phyloP scores from a whole-genome alignment of 2,888 invertebrate genomes.

The Erannis defoliaria region DNA sequence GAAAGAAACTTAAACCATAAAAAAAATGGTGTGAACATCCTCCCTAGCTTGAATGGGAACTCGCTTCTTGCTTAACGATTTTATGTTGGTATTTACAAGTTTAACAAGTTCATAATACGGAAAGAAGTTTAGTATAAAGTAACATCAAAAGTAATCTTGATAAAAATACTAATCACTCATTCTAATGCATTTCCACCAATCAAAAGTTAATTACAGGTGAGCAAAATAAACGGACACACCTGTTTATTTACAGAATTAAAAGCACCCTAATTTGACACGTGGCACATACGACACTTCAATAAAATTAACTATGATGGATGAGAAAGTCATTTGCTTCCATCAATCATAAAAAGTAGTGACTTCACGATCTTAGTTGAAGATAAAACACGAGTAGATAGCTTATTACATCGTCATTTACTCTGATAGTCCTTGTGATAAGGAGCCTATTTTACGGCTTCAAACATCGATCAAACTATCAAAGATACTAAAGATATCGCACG shows the following conservation, averaged over 20 bases:
- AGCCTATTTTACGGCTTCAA: too few relatives aligned
- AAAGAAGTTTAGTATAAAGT: too few relatives aligned
- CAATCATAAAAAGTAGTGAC: slow-evolving; percentile 76
- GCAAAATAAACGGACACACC: slow-evolving; percentile 58
- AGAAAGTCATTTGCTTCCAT: slow-evolving; percentile 72
- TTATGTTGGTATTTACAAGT: too few relatives aligned
- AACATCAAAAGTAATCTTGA: background rate
- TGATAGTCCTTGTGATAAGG: too few relatives aligned
- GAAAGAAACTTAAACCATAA: too few relatives aligned
- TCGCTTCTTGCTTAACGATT: too few relatives aligned
- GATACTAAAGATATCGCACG: too few relatives aligned
- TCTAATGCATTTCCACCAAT: slow-evolving; percentile 28
- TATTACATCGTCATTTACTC: slow-evolving; percentile 7
- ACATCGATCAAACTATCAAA: too few relatives aligned
- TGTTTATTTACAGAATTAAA: slow-evolving; percentile 56
- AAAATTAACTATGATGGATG: slow-evolving; percentile 85
- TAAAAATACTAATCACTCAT: slow-evolving; percentile 18
- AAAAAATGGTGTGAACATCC: too few relatives aligned
- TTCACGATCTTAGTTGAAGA: slow-evolving; percentile 52
- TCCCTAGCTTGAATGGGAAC: too few relatives aligned
- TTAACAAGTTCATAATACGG: too few relatives aligned
- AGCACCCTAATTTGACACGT: slow-evolving; percentile 68
- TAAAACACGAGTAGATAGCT: slow-evolving; percentile 51
- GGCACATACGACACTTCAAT: slow-evolving; percentile 76
- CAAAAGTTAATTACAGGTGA: slow-evolving; percentile 50